phyloP scores from a whole-genome alignment of 1,140 invertebrate species.

The Camponotus vicinus region DNA sequence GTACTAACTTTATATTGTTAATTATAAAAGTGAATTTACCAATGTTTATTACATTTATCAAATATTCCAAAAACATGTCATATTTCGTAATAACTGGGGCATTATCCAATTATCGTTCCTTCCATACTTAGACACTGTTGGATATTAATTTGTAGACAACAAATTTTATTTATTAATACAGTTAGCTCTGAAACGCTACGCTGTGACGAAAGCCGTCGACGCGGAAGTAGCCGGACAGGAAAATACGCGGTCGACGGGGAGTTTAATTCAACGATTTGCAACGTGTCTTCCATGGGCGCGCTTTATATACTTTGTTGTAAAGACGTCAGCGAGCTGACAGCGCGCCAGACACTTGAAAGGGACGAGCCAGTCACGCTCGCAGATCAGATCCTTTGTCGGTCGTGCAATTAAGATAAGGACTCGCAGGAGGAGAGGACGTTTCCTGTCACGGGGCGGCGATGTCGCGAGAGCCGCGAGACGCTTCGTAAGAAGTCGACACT shows the following conservation, averaged over 20 bases:
- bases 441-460: slow-evolving; percentile 44
- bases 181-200: background rate
- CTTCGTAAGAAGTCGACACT: slow-evolving; percentile 43
- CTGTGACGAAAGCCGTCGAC: slow-evolving; percentile 25
- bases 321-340: slow-evolving; percentile 73
- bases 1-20: background rate
- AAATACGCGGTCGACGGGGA: slow-evolving; percentile 49
- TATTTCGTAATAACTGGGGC: background rate
- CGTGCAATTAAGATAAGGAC: slow-evolving; percentile 64
- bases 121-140: background rate
- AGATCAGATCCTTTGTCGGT: slow-evolving; percentile 69
- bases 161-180: slow-evolving; percentile 41
- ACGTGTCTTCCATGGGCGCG: slow-evolving; percentile 61
- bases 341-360: slow-evolving; percentile 73
- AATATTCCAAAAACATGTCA: background rate
- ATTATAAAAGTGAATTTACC: background rate
- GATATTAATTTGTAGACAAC: background rate
- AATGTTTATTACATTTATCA: background rate
- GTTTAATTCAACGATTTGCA: slow-evolving; percentile 76
- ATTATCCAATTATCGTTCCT: background rate
- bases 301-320: slow-evolving; percentile 71
- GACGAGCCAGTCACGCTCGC: slow-evolving; percentile 73
- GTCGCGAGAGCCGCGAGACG: slow-evolving; percentile 1
- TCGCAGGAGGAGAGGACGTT: slow-evolving; percentile 51
- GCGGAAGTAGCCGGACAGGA: slow-evolving; percentile 48